Conservation (phyloP, 2,797 vertebrate genomes). For the Alfaro cultratus region DNA sequence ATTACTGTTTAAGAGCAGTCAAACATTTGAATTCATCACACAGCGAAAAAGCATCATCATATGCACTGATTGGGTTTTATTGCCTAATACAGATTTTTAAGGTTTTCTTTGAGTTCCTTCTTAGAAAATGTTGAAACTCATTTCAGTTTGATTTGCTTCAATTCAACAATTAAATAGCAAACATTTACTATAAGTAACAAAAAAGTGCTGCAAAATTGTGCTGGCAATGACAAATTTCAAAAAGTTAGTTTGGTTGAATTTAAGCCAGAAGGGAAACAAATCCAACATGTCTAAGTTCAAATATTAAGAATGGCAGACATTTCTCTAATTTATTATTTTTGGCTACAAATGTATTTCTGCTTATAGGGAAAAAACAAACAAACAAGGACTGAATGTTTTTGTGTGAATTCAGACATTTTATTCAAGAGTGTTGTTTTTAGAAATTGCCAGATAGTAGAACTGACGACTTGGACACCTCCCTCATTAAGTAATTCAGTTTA, state of each 20-base stretch:
- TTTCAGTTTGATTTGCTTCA: not conserved
- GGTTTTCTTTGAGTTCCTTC: not conserved
- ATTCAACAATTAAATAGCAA: not conserved
- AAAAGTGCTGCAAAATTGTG: not conserved
- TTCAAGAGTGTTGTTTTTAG: not conserved
- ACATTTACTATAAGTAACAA: not conserved
- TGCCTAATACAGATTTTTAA: not conserved
- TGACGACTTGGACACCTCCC: not conserved
- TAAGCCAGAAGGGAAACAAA: not conserved
- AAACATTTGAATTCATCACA: not conserved
- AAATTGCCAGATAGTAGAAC: not conserved
- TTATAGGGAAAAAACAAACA: not conserved
- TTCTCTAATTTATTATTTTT: not conserved
- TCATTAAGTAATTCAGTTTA: not conserved
- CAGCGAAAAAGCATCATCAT: not conserved
- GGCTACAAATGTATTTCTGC: not conserved
- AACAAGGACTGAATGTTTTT: not conserved
- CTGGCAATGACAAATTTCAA: not conserved
- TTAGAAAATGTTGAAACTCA: not conserved
- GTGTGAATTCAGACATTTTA: not conserved
- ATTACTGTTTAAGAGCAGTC: not conserved
- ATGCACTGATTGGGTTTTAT: not conserved
- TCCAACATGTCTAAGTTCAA: not conserved
- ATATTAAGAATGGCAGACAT: not conserved
- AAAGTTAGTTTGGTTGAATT: not conserved